Percentiles rank a stretch among this genome's conserved stretches.
Evolutionary conservation across 1,140 invertebrate species (phyloP).

Genomic region (Drosophila micromelanica): DNA sequence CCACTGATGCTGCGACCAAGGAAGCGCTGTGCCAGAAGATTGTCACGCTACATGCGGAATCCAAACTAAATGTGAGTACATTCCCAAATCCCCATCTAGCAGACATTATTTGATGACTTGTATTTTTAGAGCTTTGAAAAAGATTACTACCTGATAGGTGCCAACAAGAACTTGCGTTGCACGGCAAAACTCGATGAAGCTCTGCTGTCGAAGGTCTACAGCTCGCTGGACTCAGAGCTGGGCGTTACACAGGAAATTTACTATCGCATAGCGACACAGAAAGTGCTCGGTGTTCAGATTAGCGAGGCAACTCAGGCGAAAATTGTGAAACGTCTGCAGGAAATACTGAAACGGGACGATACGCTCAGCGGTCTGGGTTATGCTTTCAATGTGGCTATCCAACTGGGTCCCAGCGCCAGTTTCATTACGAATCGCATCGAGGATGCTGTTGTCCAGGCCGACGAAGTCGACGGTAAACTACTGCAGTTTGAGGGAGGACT

Average conservation of each 20-base stretch:
- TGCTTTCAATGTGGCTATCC: slow-evolving; percentile 91
- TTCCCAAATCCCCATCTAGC: not conserved
- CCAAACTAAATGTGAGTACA: slow-evolving; percentile 78
- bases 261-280: slow-evolving; percentile 68
- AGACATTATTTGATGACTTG: not conserved
- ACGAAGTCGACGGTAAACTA: slow-evolving; percentile 95
- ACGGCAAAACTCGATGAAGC: slow-evolving; percentile 60
- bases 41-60: slow-evolving; percentile 60
- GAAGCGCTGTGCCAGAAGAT: slow-evolving; percentile 69
- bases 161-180: slow-evolving; percentile 70
- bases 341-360: slow-evolving; percentile 91
- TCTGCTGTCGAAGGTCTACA: slow-evolving; percentile 63
- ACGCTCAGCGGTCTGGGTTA: slow-evolving; percentile 91
- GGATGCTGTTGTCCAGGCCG: slow-evolving; percentile 96
- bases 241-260: slow-evolving; percentile 74
- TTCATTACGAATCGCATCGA: slow-evolving; percentile 93
- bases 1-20: slow-evolving; percentile 62
- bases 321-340: slow-evolving; percentile 88
- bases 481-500: slow-evolving; percentile 97
- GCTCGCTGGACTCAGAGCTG: slow-evolving; percentile 56
- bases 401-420: slow-evolving; percentile 87
- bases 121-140: slow-evolving; percentile 77
- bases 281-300: slow-evolving; percentile 64
- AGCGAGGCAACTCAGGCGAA: slow-evolving; percentile 85
- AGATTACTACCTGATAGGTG: slow-evolving; percentile 81